Evolutionary conservation across 2,888 invertebrate species (phyloP).

Genomic region (Stictocephala bisonia): DNA sequence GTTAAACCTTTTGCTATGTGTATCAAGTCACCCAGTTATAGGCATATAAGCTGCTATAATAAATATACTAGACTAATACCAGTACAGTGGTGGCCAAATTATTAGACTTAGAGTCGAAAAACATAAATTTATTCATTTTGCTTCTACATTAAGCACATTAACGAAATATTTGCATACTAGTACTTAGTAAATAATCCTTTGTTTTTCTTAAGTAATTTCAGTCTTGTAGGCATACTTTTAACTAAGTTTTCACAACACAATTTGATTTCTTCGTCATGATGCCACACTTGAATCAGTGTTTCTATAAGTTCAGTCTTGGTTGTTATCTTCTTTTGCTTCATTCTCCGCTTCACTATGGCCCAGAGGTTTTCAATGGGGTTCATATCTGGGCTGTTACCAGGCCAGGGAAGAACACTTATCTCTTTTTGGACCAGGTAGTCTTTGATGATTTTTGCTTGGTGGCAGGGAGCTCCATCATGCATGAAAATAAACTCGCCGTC

Average conservation of each 20-base stretch:
- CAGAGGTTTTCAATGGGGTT: conserved; percentile 57
- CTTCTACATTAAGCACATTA: no score
- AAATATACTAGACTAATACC: no score
- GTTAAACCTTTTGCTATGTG: no score
- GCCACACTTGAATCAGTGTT: conserved; percentile 48
- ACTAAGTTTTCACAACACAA: conserved; percentile 19
- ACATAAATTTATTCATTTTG: no score
- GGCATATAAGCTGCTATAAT: no score
- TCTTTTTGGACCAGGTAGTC: conserved; percentile 12
- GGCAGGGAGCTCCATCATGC: conserved; percentile 38
- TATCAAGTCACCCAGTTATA: no score
- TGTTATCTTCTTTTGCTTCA: conserved; percentile 52
- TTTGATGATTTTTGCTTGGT: conserved; percentile 31
- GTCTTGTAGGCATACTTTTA: no score
- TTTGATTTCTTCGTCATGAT: conserved; percentile 42
- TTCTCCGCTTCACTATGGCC: conserved; percentile 53
- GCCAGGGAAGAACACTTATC: conserved; percentile 52
- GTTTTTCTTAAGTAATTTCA: no score
- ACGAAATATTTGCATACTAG: no score
- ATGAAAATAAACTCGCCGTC: conserved; percentile 30
- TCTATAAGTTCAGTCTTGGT: conserved; percentile 53
- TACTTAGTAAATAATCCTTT: no score
- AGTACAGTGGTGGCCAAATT: no score
- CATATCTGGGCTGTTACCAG: conserved; percentile 52
- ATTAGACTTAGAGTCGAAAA: no score